A percentile compares a stretch with the other conserved stretches of the same genome.
phyloP scores from a whole-genome alignment of 2,797 vertebrate species.

The Decapterus maruadsi region DNA sequence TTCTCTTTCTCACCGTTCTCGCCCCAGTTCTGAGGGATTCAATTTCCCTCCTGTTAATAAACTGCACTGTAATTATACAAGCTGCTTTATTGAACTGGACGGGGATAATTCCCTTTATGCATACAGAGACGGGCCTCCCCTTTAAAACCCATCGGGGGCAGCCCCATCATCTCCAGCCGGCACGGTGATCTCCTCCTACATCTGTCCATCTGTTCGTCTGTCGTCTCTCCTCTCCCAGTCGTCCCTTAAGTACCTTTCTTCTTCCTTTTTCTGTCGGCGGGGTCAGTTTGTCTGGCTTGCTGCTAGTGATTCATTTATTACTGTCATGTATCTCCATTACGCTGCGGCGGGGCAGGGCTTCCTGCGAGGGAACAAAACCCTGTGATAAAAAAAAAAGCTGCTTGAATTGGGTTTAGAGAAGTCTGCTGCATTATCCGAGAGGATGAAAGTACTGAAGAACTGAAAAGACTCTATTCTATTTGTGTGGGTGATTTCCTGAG shows the following conservation, averaged over 20 bases:
- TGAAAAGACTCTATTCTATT: constrained; percentile 5
- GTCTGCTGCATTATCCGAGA: constrained; percentile 12
- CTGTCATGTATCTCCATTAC: constrained; percentile 50
- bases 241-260: constrained; percentile 31
- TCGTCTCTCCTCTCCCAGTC: constrained; percentile 24
- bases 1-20: constrained; percentile 31
- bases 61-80: constrained; percentile 69
- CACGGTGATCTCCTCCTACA: constrained; percentile 41
- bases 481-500: constrained; percentile 24
- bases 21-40: constrained; percentile 55
- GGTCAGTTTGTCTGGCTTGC: constrained; percentile 46
- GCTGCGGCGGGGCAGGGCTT: constrained; percentile 34
- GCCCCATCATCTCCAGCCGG: constrained; percentile 38
- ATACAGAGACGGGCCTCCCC: constrained; percentile 24
- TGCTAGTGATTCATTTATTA: constrained; percentile 55
- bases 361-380: constrained; percentile 31
- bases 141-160: constrained; percentile 41
- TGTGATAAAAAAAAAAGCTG: constrained; percentile 22
- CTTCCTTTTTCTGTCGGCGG: constrained; percentile 38
- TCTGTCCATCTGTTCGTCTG: constrained; percentile 41
- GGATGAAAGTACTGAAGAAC: constrained; percentile 19
- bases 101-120: constrained; percentile 55
- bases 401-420: constrained; percentile 21
- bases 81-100: constrained; percentile 63
- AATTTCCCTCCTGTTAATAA: constrained; percentile 69